phyloP scores from a whole-genome alignment of 2,113 vertebrate species.

The Circaetus cinerascens region DNA sequence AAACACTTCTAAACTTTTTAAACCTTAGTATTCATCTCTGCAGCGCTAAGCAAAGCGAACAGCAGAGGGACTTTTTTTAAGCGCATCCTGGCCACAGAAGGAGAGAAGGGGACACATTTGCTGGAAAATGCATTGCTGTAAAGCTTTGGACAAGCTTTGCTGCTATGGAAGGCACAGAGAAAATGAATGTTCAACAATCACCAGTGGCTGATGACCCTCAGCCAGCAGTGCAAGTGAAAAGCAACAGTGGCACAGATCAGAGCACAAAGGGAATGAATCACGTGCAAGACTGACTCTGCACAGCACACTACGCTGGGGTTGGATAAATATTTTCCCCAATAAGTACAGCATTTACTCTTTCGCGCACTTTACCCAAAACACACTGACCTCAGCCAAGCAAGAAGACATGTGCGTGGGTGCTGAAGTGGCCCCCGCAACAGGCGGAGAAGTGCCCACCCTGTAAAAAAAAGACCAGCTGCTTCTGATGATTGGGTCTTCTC shows the following conservation, averaged over 20 bases:
- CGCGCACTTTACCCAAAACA: rapidly evolving
- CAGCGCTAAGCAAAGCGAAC: not conserved
- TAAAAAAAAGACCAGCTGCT: not conserved
- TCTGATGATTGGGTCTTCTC: not conserved
- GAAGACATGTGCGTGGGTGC: not conserved
- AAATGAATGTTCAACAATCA: not conserved
- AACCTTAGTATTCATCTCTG: not conserved
- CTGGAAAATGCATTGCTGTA: not conserved
- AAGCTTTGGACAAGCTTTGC: not conserved
- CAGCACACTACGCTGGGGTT: not conserved
- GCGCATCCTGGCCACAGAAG: not conserved
- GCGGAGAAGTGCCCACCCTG: not conserved
- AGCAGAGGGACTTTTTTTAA: not conserved
- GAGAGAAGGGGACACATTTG: not conserved
- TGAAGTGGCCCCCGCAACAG: not conserved
- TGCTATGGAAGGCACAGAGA: not conserved
- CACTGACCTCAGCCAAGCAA: not conserved
- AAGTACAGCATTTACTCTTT: not conserved
- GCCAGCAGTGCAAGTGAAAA: not conserved
- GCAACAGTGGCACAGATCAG: not conserved
- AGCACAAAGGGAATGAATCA: not conserved
- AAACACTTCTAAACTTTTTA: not conserved
- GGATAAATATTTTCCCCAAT: not conserved
- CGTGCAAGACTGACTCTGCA: not conserved
- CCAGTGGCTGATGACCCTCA: not conserved